A percentile compares a stretch with the other conserved stretches of the same genome.
Evolutionary conservation across 53 echinoderm and acorn worm genomes (phyloP).

Genomic region (Arbacia lixula): DNA sequence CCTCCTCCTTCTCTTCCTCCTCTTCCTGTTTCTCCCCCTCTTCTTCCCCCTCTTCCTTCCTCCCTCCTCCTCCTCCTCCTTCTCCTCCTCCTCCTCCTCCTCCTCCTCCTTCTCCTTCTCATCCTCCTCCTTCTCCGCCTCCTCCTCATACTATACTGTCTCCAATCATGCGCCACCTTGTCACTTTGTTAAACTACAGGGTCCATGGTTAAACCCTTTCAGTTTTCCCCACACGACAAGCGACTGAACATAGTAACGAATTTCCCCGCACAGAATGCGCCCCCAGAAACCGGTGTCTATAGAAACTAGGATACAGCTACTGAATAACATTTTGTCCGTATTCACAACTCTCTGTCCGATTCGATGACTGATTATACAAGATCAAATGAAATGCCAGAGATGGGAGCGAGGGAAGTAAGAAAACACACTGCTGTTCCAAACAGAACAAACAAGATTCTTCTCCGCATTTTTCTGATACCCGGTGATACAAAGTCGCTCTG

Average conservation of each 20-base stretch:
- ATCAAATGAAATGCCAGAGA: background rate
- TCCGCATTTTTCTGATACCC: conserved; percentile 47
- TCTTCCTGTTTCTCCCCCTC: background rate
- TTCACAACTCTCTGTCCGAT: background rate
- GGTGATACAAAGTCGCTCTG: conserved; percentile 43
- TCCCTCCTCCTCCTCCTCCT: background rate
- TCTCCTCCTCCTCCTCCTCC: no score
- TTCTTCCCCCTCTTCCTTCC: background rate
- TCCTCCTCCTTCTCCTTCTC: background rate
- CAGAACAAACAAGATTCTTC: conserved; percentile 24
- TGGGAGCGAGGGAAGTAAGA: background rate
- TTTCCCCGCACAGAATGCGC: background rate
- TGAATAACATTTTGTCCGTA: background rate
- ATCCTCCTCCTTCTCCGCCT: no score
- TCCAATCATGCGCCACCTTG: no score
- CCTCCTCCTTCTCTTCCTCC: background rate
- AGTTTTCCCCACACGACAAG: no score
- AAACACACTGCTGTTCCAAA: background rate
- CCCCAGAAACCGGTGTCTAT: conserved; percentile 1
- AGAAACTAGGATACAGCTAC: conserved; percentile 41
- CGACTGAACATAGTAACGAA: conserved; percentile 33
- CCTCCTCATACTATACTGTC: no score
- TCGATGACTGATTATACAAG: conserved; percentile 23
- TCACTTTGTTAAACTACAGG: no score
- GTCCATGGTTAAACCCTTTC: no score